Base-by-base conservation (phyloP, 2,888 invertebrate species). In the Coelopa pilipes region DNA sequence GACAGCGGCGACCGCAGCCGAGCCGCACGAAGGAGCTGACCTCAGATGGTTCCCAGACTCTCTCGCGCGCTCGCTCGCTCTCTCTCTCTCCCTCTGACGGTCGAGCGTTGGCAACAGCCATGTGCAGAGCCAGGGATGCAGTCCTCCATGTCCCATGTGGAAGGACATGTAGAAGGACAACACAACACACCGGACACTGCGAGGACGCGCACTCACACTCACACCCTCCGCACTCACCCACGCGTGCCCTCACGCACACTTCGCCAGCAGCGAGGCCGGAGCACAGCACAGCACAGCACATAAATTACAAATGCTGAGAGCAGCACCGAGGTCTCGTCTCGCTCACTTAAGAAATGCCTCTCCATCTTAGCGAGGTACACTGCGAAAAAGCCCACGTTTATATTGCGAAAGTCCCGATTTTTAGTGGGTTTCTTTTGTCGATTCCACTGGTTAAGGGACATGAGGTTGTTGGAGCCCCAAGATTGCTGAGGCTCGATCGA, bases 321-420 rank as follows among this genome's bases (percentile, higher is more conserved):
- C 15, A 59, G 67, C n/a, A 60, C 9, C 17, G 49, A 21, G 15
- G n/a, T 19, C n/a, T 9, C 7, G 19, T 46, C 1, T 19, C 17
- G 19, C 65, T 71, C 55, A 53, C 63, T 46, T n/a, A 63, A 71
- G 71, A 71, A 65, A 45, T 34, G 21, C 17, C 55, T 53, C 71
- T 71, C 46, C 45, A 46, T 71, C 57, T 63, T 34, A 34, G 12
- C 13, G 13, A 63, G 11, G 2, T 65, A 65, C 71, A 71, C 71
- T 57, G 21, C 24, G 12, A 71, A 57, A 65, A 63, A 55, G 59
- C 13, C 24, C 1, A 24, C 49, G 13, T 12, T 17, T 2, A 34
- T 34, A 7, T 34, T n/a, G n/a, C n/a, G n/a, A n/a, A n/a, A n/a
- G n/a, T n/a, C n/a, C n/a, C n/a, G n/a, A n/a, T n/a, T n/a, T n/a